These are phyloP conservation scores for Dermochelys coriacea DNA, from an alignment of 2,797 vertebrate species.

Conservation along the genomic window DNA sequence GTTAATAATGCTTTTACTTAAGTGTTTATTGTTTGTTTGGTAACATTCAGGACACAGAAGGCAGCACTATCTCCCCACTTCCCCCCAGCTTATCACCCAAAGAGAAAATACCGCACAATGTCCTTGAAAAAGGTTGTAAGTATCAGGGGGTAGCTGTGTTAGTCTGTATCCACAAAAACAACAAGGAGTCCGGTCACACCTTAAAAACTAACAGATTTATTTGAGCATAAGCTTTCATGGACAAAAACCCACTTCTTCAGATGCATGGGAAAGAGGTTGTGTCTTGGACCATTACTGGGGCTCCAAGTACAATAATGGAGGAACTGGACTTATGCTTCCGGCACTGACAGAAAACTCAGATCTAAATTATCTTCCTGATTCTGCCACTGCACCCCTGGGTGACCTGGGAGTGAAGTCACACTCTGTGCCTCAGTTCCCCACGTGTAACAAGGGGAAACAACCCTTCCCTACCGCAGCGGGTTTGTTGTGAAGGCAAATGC, in stretches of 20 bases:
- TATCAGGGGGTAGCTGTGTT: too few species aligned
- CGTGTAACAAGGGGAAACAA: not conserved
- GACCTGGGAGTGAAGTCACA: not conserved
- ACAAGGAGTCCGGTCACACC: too few species aligned
- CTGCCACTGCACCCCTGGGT: not conserved
- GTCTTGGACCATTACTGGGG: too few species aligned
- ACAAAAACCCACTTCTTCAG: too few species aligned
- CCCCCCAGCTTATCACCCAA: fast-evolving
- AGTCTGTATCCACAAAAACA: too few species aligned
- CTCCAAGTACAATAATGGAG: not conserved
- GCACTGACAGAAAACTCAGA: not conserved
- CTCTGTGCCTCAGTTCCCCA: not conserved
- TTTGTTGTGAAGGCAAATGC: not conserved
- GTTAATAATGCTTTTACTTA: not conserved
- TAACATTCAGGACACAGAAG: not conserved
- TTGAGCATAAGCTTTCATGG: too few species aligned
- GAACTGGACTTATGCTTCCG: fast-evolving
- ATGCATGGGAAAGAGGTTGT: too few species aligned
- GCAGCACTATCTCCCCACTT: fast-evolving
- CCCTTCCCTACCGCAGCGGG: not conserved
- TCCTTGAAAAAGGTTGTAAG: not conserved
- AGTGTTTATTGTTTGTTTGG: fast-evolving
- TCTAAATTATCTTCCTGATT: not conserved
- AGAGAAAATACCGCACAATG: fast-evolving
- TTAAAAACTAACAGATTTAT: too few species aligned